A percentile compares a stretch with the other conserved stretches of the same genome.
Conservation (phyloP, 2,797 vertebrate genomes). For the Tympanoctomys barrerae region DNA sequence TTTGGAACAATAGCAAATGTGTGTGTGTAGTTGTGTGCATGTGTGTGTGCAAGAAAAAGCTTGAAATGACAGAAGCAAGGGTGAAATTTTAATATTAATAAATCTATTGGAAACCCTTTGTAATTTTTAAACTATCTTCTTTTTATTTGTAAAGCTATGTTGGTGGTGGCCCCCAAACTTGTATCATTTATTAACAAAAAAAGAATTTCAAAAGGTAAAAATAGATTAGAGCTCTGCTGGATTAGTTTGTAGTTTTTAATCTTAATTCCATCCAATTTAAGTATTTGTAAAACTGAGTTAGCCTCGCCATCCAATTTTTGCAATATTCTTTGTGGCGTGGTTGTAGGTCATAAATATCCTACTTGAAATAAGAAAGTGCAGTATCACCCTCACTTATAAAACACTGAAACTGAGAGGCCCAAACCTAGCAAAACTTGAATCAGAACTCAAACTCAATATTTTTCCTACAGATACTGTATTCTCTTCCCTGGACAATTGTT, state of each 20-base stretch:
- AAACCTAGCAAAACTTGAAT: neutral
- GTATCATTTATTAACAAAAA: neutral
- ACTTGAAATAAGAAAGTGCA: neutral
- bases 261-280: neutral
- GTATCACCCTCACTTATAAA: neutral
- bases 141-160: neutral
- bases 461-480: neutral
- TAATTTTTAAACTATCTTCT: neutral
- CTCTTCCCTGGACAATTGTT: neutral
- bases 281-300: neutral
- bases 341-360: neutral
- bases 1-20: neutral
- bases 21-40: neutral
- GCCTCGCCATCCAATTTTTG: neutral
- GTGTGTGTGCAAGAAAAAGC: neutral
- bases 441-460: neutral
- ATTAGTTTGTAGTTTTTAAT: conserved; percentile 16
- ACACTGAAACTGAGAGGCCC: neutral
- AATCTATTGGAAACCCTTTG: neutral
- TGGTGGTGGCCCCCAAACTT: neutral
- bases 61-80: neutral
- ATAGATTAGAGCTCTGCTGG: neutral
- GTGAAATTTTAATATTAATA: neutral
- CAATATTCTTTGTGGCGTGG: neutral
- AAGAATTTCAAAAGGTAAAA: neutral